phyloP scores from a whole-genome alignment of 2,888 invertebrate genomes.

The Hydrotaea diabolus region DNA sequence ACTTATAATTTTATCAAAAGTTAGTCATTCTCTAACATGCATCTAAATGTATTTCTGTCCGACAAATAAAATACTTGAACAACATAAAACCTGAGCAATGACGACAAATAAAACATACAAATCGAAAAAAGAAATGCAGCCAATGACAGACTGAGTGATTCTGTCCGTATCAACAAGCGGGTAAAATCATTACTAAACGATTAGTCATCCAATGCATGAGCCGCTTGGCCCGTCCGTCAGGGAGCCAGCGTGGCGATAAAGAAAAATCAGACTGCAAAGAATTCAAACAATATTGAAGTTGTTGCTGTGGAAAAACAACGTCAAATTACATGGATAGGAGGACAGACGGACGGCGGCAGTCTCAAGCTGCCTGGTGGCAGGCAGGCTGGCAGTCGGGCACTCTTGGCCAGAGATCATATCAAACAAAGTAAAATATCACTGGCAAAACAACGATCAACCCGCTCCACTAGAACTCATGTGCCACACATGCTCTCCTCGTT shows the following conservation, averaged over 20 bases:
- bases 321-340: not conserved
- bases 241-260: not conserved
- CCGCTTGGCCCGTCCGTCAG: too few relatives aligned
- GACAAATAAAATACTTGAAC: not conserved
- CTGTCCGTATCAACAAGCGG: not conserved
- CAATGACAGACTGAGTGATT: not conserved
- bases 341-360: not conserved
- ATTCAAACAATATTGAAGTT: too few relatives aligned
- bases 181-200: constrained; percentile 45
- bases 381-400: not conserved
- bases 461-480: too few relatives aligned
- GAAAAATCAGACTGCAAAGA: not conserved
- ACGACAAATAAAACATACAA: not conserved
- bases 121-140: not conserved
- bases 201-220: constrained; percentile 49
- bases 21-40: constrained; percentile 7
- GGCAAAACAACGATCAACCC: not conserved
- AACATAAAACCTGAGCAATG: not conserved
- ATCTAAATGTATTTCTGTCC: not conserved
- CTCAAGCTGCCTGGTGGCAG: too few relatives aligned
- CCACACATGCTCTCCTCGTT: not conserved
- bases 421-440: not conserved
- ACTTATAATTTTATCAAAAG: not conserved
- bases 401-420: not conserved
- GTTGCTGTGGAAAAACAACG: not conserved